These are phyloP conservation scores for Cydia strobilella DNA, from an alignment of 1,140 invertebrate genomes.

Conservation along the genomic window DNA sequence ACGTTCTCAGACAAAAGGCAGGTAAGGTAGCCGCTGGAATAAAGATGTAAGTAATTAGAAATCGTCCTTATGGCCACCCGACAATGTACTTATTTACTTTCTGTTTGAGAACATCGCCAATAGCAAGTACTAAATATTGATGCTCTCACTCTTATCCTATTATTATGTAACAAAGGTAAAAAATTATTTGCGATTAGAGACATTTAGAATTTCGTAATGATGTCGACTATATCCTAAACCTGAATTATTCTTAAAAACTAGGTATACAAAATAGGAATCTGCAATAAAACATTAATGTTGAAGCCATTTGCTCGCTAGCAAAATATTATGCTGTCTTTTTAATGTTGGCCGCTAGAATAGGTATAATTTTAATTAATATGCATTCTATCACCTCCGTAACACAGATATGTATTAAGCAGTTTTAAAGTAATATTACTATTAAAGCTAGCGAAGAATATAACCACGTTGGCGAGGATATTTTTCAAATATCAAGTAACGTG, in stretches of 20 bases:
- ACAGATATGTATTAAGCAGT: slow-evolving; percentile 46
- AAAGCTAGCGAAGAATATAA: neutral
- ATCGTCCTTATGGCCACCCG: neutral
- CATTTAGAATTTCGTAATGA: slow-evolving; percentile 48
- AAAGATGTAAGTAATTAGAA: neutral
- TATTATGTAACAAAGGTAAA: slow-evolving; percentile 50
- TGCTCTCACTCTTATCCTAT: slow-evolving; percentile 55
- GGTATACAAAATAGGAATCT: slow-evolving; percentile 76
- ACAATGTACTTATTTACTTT: neutral
- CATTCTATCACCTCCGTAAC: slow-evolving; percentile 44
- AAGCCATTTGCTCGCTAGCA: slow-evolving; percentile 34
- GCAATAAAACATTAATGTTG: slow-evolving; percentile 65
- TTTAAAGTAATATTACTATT: slow-evolving; percentile 6
- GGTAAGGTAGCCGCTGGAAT: neutral
- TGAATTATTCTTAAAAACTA: slow-evolving; percentile 67
- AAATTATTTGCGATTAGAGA: slow-evolving; percentile 51
- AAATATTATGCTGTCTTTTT: slow-evolving; percentile 24
- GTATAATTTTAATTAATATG: slow-evolving; percentile 38
- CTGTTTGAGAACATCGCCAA: neutral
- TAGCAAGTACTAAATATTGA: slow-evolving; percentile 36
- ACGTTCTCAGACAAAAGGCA: slow-evolving; percentile 5
- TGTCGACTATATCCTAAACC: slow-evolving; percentile 41
- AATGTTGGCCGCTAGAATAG: neutral
- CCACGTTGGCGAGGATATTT: neutral
- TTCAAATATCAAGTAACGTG: neutral